phyloP scores from a whole-genome alignment of 23 tunicate genomes.

The Corella eumyota region DNA sequence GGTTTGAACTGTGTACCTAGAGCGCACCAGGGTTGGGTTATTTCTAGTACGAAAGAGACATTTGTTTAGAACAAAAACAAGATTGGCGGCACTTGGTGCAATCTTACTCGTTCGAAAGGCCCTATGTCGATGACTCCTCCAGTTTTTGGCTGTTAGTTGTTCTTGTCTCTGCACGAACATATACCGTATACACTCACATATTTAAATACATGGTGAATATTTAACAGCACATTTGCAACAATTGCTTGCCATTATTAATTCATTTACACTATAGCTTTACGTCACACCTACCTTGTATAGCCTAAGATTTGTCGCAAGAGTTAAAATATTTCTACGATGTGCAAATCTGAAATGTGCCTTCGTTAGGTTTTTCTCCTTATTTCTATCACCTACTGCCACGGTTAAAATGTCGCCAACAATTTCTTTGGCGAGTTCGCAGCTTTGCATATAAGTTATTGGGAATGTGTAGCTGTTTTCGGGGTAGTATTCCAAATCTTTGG shows the following conservation, averaged over 20 bases:
- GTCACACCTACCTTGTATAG: no score
- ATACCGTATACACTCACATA: no score
- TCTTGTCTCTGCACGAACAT: neutral
- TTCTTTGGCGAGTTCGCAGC: slow-evolving; percentile 12
- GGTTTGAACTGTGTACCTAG: slow-evolving; percentile 4
- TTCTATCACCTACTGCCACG: no score
- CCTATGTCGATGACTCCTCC: neutral
- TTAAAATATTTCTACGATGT: no score
- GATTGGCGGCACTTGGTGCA: slow-evolving; percentile 20
- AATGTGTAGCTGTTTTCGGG: slow-evolving; percentile 5
- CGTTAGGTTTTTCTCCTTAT: no score
- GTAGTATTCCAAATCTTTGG: slow-evolving; percentile 13
- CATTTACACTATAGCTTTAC: no score
- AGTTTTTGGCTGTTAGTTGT: slow-evolving; percentile 1
- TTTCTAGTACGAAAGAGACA: slow-evolving; percentile 3
- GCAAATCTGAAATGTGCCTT: no score
- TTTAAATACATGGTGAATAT: no score
- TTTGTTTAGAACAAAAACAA: slow-evolving; percentile 13
- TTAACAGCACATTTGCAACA: no score
- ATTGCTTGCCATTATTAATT: no score
- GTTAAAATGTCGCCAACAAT: slow-evolving; percentile 3
- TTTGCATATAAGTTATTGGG: slow-evolving; percentile 9
- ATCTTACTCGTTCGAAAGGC: slow-evolving; percentile 17
- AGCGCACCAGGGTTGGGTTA: neutral
- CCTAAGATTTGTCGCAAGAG: no score